Base-by-base conservation (phyloP, 2,888 invertebrate species). In the Eledone cirrhosa region DNA sequence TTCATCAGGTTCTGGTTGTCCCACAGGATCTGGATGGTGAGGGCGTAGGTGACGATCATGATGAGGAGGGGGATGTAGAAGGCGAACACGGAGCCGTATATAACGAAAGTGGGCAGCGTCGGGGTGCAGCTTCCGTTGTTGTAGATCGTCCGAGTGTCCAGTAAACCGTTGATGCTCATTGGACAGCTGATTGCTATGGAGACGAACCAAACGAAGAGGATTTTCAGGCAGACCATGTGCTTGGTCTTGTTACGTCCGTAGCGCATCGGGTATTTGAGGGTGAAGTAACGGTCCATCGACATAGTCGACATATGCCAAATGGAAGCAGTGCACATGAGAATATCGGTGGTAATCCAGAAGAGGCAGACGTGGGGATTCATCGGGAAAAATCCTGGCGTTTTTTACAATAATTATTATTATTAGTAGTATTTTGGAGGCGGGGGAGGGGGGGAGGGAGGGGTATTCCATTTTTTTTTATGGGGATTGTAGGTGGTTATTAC, bases 1-100 rank as follows among this genome's bases (percentile, higher is more conserved):
- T 82, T 80, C 87, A 88, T 87, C 47, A 87, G 80, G 16, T 83
- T 83, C 78, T 90, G 90, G 91, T 97, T 97, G 83, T 94, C 92
- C 78, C 96, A 96, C 86, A 98, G 92, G 48, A 98, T 93, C 80
- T 95, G 93, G 24, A 97, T 96, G 0, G 98, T 98, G 85, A 97
- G 92, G 14, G 96, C 95, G 89, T 98, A 98, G 5, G 97, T 97
- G 80, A 97, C 92, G 88, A 97, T 93, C 98, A 98, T 98, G 84
- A 98, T 97, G 69, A 94, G 93, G 83, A 98, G 92, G 0, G 98
- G 98, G 82, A 98, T 96, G 92, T 97, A 97, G 92, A 98, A 98
- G 85, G 97, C 97, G 87, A 97, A 95, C 86, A 98, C 95, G 78
- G 97, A 97, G 27, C 98, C 98, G 85, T 97, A 96, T 81, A 97